Evolutionary conservation across 1,140 invertebrate species (phyloP), one percentile per base, ranked within the genome.

Genomic region (Thalassaphorura encarpata): DNA sequence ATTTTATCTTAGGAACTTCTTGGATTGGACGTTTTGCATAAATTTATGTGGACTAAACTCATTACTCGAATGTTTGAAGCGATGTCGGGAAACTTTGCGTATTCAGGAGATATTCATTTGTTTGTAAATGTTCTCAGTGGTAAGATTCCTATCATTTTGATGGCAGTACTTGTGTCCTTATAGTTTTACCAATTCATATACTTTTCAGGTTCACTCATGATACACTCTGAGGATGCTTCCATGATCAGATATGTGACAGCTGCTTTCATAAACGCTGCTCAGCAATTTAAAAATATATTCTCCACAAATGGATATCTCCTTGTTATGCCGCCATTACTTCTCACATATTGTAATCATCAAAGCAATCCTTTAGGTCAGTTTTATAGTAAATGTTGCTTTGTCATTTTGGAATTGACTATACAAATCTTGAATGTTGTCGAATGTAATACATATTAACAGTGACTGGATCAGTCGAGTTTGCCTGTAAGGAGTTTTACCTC

Each of bases 201-300:
- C 18, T 47, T 46, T 53, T 31, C 21, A 63, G 58, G 69, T 2
- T 87, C 93, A 2, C 76, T 99, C n/a, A 87, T 97, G 54, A 74
- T 99, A 27, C 93, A 98, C 70, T 92, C 91, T 67, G 93, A 98
- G 75, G 94, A 99, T 71, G 85, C 90, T 0, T 84, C 91, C 53
- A 93, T 99, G 66, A 77, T 99, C 26, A 76, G 97, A 69, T 90
- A 93, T 69, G 95, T 96, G 27, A 86, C 96, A 71, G 91, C 95
- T 0, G 95, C 93, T 0, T 97, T 95, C 66, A 91, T 63, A 31
- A 98, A 97, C 72, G 92, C 93, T 2, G 90, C 91, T 2, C 91
- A 92, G 62, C 94, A 98, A 75, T 99, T 99, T 70, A 98, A 97
- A 72, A 97, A 97, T 68, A 93, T 99, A 48, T 99, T 99, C 72